Conservation (phyloP, 2,797 vertebrate genomes). For the Steatocranus sp. region DNA sequence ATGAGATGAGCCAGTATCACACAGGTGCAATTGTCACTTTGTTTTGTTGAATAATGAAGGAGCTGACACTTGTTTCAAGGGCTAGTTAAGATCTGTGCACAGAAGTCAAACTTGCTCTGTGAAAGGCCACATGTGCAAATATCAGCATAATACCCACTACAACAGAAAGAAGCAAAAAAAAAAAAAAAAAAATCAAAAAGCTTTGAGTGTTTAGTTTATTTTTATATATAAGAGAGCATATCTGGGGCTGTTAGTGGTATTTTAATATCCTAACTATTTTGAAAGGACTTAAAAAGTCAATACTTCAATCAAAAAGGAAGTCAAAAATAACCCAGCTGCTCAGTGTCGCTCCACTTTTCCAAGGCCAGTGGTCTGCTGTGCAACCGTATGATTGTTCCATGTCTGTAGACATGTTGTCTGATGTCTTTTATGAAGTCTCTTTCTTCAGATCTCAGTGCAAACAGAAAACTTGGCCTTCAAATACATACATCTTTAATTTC, state of each 20-base stretch:
- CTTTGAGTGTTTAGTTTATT: neutral
- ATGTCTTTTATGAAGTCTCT: neutral
- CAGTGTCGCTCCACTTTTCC: neutral
- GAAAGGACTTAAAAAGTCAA: neutral
- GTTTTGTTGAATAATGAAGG: constrained; percentile 58
- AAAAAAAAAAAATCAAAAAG: neutral
- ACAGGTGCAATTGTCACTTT: constrained; percentile 59
- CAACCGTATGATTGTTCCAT: neutral
- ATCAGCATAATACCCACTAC: neutral
- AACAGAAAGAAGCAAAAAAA: neutral
- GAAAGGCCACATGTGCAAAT: constrained; percentile 7
- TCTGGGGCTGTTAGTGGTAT: neutral
- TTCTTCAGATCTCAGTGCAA: neutral
- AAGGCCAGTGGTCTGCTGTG: neutral
- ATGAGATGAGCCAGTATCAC: constrained; percentile 54
- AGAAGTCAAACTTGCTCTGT: neutral
- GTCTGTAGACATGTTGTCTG: neutral
- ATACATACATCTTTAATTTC: neutral
- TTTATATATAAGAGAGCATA: neutral
- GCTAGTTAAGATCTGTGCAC: constrained; percentile 19
- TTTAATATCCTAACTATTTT: neutral
- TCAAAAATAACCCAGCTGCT: neutral
- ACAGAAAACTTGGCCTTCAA: neutral
- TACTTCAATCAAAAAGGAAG: neutral
- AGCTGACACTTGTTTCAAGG: constrained; percentile 47